These are phyloP conservation scores for Chrysemys picta DNA, from an alignment of 2,113 vertebrate genomes.

Conservation along the genomic window DNA sequence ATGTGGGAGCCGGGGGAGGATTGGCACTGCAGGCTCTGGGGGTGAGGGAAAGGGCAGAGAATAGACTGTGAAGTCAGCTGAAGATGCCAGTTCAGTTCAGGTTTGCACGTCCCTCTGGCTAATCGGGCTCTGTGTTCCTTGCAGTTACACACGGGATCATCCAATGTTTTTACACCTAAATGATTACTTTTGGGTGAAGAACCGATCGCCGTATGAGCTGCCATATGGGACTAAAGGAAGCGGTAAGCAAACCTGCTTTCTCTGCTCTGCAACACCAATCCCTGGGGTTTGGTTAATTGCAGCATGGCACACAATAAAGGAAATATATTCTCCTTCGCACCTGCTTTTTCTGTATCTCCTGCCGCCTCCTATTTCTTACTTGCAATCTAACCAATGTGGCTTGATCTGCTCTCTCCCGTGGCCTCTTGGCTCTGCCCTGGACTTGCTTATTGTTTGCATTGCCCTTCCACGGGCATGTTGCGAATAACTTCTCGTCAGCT, in stretches of 20 bases:
- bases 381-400: background rate
- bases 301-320: background rate
- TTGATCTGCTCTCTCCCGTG: background rate
- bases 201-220: constrained; percentile 80
- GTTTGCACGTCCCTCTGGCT: background rate
- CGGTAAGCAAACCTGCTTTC: constrained; percentile 79
- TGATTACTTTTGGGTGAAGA: constrained; percentile 92
- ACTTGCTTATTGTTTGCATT: background rate
- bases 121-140: background rate
- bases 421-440: background rate
- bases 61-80: background rate
- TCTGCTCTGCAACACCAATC: background rate
- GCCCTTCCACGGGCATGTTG: background rate
- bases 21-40: background rate
- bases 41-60: background rate
- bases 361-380: background rate
- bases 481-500: background rate
- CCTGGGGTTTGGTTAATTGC: background rate
- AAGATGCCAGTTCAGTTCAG: background rate
- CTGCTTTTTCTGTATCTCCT: background rate
- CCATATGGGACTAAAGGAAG: constrained; percentile 93
- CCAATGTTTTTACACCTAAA: constrained; percentile 90
- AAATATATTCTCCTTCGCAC: background rate
- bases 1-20: background rate
- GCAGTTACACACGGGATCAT: constrained; percentile 79